Evolutionary conservation across 1,140 invertebrate species (phyloP), one percentile per base, ranked within the genome.

Genomic region (Bombus waltoni): DNA sequence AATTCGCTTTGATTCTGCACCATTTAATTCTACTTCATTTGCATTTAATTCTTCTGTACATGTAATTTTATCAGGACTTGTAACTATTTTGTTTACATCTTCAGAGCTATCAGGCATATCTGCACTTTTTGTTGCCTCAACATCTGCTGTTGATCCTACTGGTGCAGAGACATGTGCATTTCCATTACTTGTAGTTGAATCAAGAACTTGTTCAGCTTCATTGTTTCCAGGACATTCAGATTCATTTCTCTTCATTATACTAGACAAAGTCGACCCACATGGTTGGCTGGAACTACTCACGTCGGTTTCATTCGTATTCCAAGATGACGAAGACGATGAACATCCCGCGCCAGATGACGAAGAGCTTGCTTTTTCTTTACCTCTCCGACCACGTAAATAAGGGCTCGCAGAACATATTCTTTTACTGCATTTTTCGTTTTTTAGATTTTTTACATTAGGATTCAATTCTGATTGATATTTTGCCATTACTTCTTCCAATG

Each of bases 401-500:
- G 93, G 92, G 82, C 89, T 92, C 25, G 86, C 85, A 3, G 89
- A 86, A 81, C 83, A 86, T 3, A 83, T 78, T 35, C 71, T 82
- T 73, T 91, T 88, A 80, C 80, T 83, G 15, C 79, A 83, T 73
- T 84, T 88, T 40, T 93, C 89, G 47, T 87, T 88, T 57, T 93
- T 92, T 32, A 87, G 22, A 5, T 82, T 83, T 66, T 91, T 93
- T 77, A 90, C 35, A 38, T 75, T 68, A 83, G 89, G 91, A 85
- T 90, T 92, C 57, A 66, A 66, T 44, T 91, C 90, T 44, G 91
- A 81, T 32, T 90, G 91, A 91, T 97, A 97, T 88, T 96, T 97
- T 32, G 97, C 96, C 87, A 98, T 96, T 8, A 98, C 95, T 92
- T 97, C 95, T 85, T 97, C 97, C 70, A 99, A 94, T 42, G 98